These are phyloP conservation scores for Xenentodon cancila DNA, from an alignment of 2,797 vertebrate genomes.

Conservation along the genomic window DNA sequence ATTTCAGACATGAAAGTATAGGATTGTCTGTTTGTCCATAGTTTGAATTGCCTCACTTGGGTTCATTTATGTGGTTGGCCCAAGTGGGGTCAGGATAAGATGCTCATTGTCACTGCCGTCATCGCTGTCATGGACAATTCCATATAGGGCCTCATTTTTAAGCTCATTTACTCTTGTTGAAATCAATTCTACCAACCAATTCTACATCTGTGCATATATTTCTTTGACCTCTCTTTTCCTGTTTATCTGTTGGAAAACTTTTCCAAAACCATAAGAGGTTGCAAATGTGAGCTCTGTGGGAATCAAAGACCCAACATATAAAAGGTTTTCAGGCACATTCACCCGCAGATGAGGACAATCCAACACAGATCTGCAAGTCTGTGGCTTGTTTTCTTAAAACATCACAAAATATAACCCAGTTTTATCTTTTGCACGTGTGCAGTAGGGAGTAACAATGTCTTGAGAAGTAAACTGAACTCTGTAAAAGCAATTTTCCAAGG, in stretches of 20 bases:
- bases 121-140: too few relatives aligned
- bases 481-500: neutral
- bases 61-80: too few relatives aligned
- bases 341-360: neutral
- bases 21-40: too few relatives aligned
- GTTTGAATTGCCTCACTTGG: too few relatives aligned
- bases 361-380: conserved; percentile 8
- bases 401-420: conserved; percentile 4
- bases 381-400: neutral
- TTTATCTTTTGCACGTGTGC: neutral
- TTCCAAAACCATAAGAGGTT: neutral
- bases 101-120: too few relatives aligned
- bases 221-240: neutral
- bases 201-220: too few relatives aligned
- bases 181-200: too few relatives aligned
- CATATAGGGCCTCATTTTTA: too few relatives aligned
- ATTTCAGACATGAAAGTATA: too few relatives aligned
- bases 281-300: neutral
- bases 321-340: neutral
- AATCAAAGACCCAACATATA: conserved; percentile 5
- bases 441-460: neutral
- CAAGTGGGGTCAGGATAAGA: too few relatives aligned
- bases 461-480: neutral
- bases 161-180: too few relatives aligned
- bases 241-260: neutral